Evolutionary conservation across 2,113 vertebrate genomes (phyloP).

Genomic region (Pitta sordida): DNA sequence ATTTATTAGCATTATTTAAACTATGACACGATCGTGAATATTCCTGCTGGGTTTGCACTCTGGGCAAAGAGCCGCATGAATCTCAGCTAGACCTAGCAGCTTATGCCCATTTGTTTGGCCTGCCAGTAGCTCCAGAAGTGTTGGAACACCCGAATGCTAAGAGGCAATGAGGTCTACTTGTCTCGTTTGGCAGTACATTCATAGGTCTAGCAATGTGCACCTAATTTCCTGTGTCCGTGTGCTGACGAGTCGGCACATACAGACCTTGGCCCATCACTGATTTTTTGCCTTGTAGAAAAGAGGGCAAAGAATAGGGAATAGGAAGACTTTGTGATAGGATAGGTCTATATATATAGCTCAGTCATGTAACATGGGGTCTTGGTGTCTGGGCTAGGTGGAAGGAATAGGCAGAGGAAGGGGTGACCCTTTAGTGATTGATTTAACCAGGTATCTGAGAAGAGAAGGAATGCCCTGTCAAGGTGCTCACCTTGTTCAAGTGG

Average conservation of each 20-base stretch:
- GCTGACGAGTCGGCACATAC: background rate
- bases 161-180: background rate
- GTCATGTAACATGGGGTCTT: background rate
- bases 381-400: background rate
- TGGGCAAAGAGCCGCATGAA: background rate
- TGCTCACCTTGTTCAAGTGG: background rate
- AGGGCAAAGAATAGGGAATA: background rate
- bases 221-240: accelerated
- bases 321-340: background rate
- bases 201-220: background rate
- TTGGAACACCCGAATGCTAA: accelerated
- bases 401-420: background rate
- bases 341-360: background rate
- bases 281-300: background rate
- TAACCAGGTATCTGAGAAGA: background rate
- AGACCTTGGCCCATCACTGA: accelerated
- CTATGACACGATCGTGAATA: background rate
- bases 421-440: background rate
- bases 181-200: background rate
- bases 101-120: background rate
- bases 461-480: background rate
- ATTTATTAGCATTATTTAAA: slow-evolving; percentile 20
- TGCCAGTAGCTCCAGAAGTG: background rate
- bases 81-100: background rate
- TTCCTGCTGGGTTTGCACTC: background rate